Base-by-base conservation (phyloP, 1,140 invertebrate species). In the Ridgeia piscesae region DNA sequence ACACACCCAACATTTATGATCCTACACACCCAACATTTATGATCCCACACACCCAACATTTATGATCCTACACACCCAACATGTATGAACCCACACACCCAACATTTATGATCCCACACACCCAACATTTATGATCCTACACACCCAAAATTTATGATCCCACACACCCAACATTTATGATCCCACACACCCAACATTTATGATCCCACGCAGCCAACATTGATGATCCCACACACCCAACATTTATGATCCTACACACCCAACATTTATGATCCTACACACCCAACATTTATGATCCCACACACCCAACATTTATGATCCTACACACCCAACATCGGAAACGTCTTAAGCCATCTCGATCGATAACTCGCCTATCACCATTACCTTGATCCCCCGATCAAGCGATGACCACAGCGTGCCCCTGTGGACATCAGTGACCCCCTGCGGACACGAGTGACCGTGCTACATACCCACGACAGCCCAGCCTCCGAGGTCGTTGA, bases 401-500 rank as follows among this genome's bases (percentile, higher is more conserved):
- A 77, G 14, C 58, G 58, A 77, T 77, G 58, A 31, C 58, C 58
- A 21, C 2, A 21, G 58, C 58, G 27, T 31, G 11, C 17, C 58
- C 58, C 48, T 50, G 17, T 8, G 17, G 6, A 50, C 6, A 17
- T 77, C 42, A 42, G 11, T 42, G 42, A 42, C 42, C 4, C 11
- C 11, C 4, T 42, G 11, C 11, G 11, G 4, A 42, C 42, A 42
- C 11, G 11, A 6, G 11, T 42, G 42, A 42, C 42, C 11, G 42
- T 42, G 58, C 11, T 48, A 35, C 91, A 42, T 48, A 91, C 91
- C 91, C 34, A 58, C 17, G 11, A 91, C n/a, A 2, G 91, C 91
- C 91, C 91, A 91, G 31, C 91, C 91, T 35, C 91, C 91, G 9
- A 91, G 33, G 9, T 33, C 34, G 33, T 35, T 27, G 34, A 91